Base-by-base conservation (phyloP, 2,888 invertebrate genomes). In the Tipula lateralis region DNA sequence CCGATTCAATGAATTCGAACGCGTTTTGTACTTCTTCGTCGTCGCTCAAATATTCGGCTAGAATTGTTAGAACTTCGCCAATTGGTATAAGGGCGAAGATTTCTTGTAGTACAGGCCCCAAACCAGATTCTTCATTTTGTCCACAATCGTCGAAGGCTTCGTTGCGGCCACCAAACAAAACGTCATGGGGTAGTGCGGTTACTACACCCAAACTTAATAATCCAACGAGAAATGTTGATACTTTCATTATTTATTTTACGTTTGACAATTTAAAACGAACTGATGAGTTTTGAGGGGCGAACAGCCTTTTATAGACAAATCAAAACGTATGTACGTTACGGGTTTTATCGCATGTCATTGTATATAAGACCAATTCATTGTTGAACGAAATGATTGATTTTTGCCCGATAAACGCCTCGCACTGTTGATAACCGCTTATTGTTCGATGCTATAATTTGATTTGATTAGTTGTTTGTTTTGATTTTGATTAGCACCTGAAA, bases 1-100 rank as follows among this genome's bases (percentile, higher is more conserved):
- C 36, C 6, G 85, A 85, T 84, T 84, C 32, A 83, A 85, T 44
- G 80, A 81, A 85, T 82, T 84, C 86, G 84, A 86, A 85, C 36
- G 85, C 85, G 13, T 84, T 84, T 82, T 85, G 84, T 32, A 85
- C 85, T 84, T 86, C 85, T 32, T 30, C 30, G 82, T 85, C 85
- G n/a, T 82, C 83, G 32, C 84, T 85, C 32, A 86, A 32, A 7
- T 84, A 83, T 13, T 50, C 81, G 29, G 85, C 39, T 30, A 85
- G 30, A 44, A 85, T 82, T 12, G 66, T 83, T 19, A 85, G 16
- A 13, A 85, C 16, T 30, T 84, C 29, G 2, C 84, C 84, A 9
- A 84, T 9, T 82, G 85, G 85, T 19, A 86, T 29, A 7, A 84
- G 4, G 0, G 1, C 32, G n/a, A 36, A n/a, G n/a, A 86, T 84